These are phyloP conservation scores for Thera britannica DNA, from an alignment of 2,888 invertebrate genomes.

Conservation along the genomic window DNA sequence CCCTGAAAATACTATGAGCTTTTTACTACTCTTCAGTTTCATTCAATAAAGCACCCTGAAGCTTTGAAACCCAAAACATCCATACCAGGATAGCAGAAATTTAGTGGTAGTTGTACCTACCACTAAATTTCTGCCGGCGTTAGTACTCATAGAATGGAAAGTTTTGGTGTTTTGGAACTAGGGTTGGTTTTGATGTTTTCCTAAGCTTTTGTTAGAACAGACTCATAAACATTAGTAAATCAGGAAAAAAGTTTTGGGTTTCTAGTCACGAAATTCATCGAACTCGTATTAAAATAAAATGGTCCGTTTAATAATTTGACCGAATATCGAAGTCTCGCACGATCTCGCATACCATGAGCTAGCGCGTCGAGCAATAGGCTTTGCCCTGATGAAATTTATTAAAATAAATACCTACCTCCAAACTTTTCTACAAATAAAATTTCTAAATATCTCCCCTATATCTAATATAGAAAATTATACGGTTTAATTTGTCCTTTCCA, in stretches of 20 bases:
- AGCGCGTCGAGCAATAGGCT: neutral
- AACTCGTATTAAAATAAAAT: neutral
- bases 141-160: too few species aligned
- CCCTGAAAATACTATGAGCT: conserved; percentile 4
- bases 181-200: too few species aligned
- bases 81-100: conserved; percentile 20
- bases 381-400: too few species aligned
- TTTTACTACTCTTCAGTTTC: neutral
- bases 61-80: conserved; percentile 20
- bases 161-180: too few species aligned
- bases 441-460: too few species aligned
- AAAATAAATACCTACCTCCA: too few species aligned
- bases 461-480: too few species aligned
- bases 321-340: conserved; percentile 6
- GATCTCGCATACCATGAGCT: conserved; percentile 1
- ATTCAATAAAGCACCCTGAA: conserved; percentile 12
- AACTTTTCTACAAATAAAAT: too few species aligned
- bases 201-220: too few species aligned
- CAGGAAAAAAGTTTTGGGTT: too few species aligned
- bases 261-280: neutral
- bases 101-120: neutral
- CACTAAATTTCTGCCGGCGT: neutral
- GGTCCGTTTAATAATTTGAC: conserved; percentile 3
- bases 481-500: too few species aligned
- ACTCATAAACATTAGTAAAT: too few species aligned